Evolutionary conservation across 2,888 invertebrate genomes (phyloP), one percentile per base, ranked within the genome.

Genomic region (Trilocha varians): DNA sequence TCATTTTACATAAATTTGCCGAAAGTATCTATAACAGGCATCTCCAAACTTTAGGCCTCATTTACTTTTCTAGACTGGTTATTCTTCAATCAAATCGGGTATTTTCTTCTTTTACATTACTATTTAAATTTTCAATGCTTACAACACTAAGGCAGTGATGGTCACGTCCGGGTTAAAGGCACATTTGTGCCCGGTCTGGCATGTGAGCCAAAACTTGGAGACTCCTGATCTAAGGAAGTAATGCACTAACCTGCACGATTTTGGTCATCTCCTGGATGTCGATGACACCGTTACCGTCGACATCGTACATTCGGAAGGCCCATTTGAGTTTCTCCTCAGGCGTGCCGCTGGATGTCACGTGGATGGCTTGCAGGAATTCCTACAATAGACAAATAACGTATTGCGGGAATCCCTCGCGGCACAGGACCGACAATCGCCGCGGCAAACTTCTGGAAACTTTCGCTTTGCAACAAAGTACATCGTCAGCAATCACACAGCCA

Each of bases 281-380:
- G 78, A 98, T 98, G 63, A 97, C 96, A 47, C 98, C 98, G 72
- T 98, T 98, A 38, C 97, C 97, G 78, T 98, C 98, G 36, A 98
- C 98, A 78, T 98, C 98, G 83, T 98, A 98, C 96, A 98, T 97
- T 74, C 97, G 92, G 89, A 98, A 98, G 50, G 98, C 98, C 97
- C 98, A 98, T 87, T 98, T 98, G 53, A 98, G 89, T 83, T 98
- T 98, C 82, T 98, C 98, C 78, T 98, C 97, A 16, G 98, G 97
- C 53, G 97, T 97, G 50, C 97, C 98, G 68, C 97, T 96, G 59
- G 97, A 97, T 57, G 98, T 98, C 43, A 98, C 97, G 87, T 98
- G 98, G 80, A 98, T 98, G 70, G 98, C 98, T 79, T 97, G 90
- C 69, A 98, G 90, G 85, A 98, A 98, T 90, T 98, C 98, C 95